Conservation (phyloP, 2,113 vertebrate genomes). For the Ia io region DNA sequence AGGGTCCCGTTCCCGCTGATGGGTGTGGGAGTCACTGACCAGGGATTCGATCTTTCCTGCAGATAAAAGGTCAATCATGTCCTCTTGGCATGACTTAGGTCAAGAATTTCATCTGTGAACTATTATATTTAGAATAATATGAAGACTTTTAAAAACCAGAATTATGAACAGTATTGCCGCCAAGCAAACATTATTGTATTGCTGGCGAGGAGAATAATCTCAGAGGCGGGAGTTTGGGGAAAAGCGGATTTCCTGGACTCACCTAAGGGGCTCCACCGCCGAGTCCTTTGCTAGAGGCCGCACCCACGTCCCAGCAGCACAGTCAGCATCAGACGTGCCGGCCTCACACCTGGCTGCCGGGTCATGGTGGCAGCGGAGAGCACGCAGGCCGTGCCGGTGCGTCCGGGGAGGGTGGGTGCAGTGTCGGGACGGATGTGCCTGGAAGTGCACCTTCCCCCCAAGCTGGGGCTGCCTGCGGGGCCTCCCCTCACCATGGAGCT, state of each 20-base stretch:
- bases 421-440: background rate
- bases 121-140: background rate
- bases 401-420: background rate
- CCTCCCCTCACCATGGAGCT: fast-evolving
- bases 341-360: fast-evolving
- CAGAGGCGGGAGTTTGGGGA: background rate
- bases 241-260: background rate
- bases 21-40: background rate
- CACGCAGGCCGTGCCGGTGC: fast-evolving
- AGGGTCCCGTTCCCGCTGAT: background rate
- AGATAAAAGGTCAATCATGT: background rate
- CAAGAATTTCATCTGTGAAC: background rate
- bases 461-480: background rate
- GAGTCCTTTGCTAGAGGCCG: too few species aligned
- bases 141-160: background rate
- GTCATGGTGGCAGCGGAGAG: background rate
- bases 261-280: too few species aligned
- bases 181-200: background rate
- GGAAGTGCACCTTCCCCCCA: background rate
- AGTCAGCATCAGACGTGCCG: background rate
- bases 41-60: background rate
- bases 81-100: background rate
- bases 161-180: background rate
- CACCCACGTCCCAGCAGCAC: too few species aligned
- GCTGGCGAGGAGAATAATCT: background rate